Evolutionary conservation across 1,140 invertebrate genomes (phyloP).

Genomic region (Amphibalanus amphitrite): DNA sequence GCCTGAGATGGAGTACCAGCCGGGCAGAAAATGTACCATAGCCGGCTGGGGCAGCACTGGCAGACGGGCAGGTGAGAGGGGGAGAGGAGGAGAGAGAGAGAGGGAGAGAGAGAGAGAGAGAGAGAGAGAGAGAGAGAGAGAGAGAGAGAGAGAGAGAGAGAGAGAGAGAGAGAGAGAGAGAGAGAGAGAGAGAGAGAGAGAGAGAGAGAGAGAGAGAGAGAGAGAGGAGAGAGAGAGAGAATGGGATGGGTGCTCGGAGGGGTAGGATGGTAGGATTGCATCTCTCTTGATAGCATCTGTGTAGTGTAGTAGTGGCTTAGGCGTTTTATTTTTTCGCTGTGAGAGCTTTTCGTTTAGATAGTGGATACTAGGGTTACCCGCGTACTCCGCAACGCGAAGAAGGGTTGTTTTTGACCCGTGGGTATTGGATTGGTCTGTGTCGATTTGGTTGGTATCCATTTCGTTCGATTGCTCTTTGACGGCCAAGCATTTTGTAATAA

Average conservation of each 20-base stretch:
- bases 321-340: too few species aligned
- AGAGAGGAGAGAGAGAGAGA: not conserved
- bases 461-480: too few species aligned
- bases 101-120: not conserved
- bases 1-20: slow-evolving; percentile 29
- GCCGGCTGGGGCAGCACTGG: slow-evolving; percentile 58
- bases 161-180: not conserved
- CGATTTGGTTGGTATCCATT: too few species aligned
- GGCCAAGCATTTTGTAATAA: too few species aligned
- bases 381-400: too few species aligned
- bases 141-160: not conserved
- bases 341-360: not conserved
- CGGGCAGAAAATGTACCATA: slow-evolving; percentile 49
- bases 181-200: not conserved
- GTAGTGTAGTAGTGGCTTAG: too few species aligned
- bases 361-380: too few species aligned
- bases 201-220: not conserved
- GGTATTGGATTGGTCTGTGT: too few species aligned
- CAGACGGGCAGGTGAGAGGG: slow-evolving; percentile 36
- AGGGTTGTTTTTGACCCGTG: too few species aligned
- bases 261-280: too few species aligned
- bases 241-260: not conserved
- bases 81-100: not conserved
- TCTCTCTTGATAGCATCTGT: too few species aligned
- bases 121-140: not conserved